Conservation (phyloP, 2,888 invertebrate genomes). For the Anorthoa munda region DNA sequence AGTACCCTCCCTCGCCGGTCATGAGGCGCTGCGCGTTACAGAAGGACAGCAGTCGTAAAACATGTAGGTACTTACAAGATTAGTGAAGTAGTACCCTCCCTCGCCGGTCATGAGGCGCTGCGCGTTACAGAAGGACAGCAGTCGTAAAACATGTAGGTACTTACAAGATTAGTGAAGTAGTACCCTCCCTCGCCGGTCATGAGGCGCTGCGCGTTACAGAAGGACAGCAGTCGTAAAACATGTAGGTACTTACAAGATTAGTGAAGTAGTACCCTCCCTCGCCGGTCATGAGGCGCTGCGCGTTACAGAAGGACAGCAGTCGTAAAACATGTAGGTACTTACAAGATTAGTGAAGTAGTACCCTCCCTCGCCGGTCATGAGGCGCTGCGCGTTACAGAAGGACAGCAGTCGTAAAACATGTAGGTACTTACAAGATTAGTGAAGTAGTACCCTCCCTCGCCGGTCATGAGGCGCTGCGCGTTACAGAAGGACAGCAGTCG, state of each 20-base stretch:
- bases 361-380: slow-evolving; percentile 99
- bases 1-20: slow-evolving; percentile 99
- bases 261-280: slow-evolving; percentile 99
- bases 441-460: slow-evolving; percentile 99
- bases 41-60: slow-evolving; percentile 91
- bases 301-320: slow-evolving; percentile 98
- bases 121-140: slow-evolving; percentile 98
- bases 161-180: slow-evolving; percentile 99
- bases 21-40: slow-evolving; percentile 98
- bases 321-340: slow-evolving; percentile 49
- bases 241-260: slow-evolving; percentile 93
- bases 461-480: slow-evolving; percentile 98
- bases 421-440: slow-evolving; percentile 95
- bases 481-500: slow-evolving; percentile 97
- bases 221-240: slow-evolving; percentile 83
- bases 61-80: slow-evolving; percentile 92
- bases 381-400: slow-evolving; percentile 97
- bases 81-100: slow-evolving; percentile 99
- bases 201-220: slow-evolving; percentile 97
- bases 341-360: slow-evolving; percentile 99
- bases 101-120: slow-evolving; percentile 98
- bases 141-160: neutral
- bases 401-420: too few relatives aligned
- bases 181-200: slow-evolving; percentile 99
- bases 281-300: slow-evolving; percentile 98